Evolutionary conservation across 2,888 invertebrate genomes (phyloP).

Genomic region (Drosophila greeni): DNA sequence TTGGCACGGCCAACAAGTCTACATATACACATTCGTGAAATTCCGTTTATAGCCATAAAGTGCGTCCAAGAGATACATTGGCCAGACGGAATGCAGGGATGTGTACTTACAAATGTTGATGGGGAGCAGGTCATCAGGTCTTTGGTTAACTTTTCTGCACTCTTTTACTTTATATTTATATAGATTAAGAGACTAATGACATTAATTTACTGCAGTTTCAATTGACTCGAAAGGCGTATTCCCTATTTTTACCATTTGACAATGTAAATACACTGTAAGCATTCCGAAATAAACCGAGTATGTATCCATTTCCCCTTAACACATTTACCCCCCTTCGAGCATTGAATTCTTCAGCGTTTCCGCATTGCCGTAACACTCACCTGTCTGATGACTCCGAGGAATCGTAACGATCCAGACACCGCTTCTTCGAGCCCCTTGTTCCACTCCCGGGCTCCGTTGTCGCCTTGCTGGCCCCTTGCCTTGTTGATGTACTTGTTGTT

Average conservation of each 20-base stretch:
- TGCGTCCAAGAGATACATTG: constrained; percentile 7
- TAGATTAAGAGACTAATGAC: no score
- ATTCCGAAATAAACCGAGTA: no score
- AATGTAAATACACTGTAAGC: no score
- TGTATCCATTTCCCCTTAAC: no score
- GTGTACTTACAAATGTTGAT: neutral
- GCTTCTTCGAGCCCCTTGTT: constrained; percentile 81
- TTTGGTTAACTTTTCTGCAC: neutral
- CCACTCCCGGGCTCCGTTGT: constrained; percentile 83
- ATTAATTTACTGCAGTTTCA: no score
- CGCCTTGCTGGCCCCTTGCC: constrained; percentile 21
- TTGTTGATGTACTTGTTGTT: constrained; percentile 21
- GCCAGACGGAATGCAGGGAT: constrained; percentile 5
- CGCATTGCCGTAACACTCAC: constrained; percentile 80
- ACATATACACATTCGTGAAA: constrained; percentile 17
- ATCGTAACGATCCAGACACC: constrained; percentile 94
- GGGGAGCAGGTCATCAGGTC: neutral
- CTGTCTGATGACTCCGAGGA: constrained; percentile 96
- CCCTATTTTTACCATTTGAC: neutral
- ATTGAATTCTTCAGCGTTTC: neutral
- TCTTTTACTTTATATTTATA: no score
- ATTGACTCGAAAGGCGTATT: no score
- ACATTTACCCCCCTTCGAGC: neutral
- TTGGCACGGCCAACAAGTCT: constrained; percentile 24
- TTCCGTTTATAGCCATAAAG: constrained; percentile 17